Evolutionary conservation across 1,140 invertebrate genomes (phyloP), one percentile per base, ranked within the genome.

Genomic region (Armadillidium nasatum): DNA sequence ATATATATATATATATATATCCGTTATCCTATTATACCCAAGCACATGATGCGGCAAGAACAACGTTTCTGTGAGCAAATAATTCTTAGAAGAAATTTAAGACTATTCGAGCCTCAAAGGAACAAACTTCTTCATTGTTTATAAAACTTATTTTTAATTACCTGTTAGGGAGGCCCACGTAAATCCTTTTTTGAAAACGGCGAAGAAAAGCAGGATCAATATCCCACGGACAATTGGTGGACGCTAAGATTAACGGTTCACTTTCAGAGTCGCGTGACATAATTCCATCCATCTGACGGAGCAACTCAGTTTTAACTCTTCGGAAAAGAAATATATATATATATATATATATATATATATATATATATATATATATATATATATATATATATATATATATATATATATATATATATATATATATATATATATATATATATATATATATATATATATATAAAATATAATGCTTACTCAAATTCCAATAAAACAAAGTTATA

Each of bases 211-310:
- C 89, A 4, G 86, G 81, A 82, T 90, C 89, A 33, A 90, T 83
- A 74, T 89, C 88, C 89, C 89, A 90, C 6, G 89, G 89, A 83
- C 88, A 89, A 83, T 90, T 90, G 15, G 89, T 90, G 9, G 89
- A 88, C 82, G 87, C 87, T 43, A 89, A 82, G 7, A 89, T 78
- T 76, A 89, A 86, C 0, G 50, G 50, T 60, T 60, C 50, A 3
- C 50, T 60, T 60, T 60, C 50, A 19, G 50, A 13, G 50, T 15
- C 50, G 19, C 50, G 19, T 19, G 50, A 60, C 11, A 7, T 15
- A 6, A 79, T 46, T 9, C 85, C 85, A 78, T 86, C 85, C 82
- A 88, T 84, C 83, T 88, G 87, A 78, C 84, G 85, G 72, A 88
- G 83, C 33, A 88, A 82, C 82, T 88, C 87, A 9, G 87, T 88